Evolutionary conservation across 2,888 invertebrate genomes (phyloP).

Genomic region (Drosophila hamatofila): DNA sequence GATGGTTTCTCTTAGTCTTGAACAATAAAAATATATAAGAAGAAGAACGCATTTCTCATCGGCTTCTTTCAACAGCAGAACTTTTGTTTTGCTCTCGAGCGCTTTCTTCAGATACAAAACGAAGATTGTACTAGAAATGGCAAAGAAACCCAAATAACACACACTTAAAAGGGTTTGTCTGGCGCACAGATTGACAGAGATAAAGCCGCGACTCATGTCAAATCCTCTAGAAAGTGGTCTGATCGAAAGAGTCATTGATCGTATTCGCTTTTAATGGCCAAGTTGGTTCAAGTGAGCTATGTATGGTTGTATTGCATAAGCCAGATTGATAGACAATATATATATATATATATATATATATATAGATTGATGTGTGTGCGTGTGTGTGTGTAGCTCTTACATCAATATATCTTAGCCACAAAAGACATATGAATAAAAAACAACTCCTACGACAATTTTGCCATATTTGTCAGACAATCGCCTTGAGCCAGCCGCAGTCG

Average conservation of each 20-base stretch:
- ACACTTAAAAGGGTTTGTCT: neutral
- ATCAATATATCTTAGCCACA: conserved; percentile 19
- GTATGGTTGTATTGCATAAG: conserved; percentile 36
- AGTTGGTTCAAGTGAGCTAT: conserved; percentile 2
- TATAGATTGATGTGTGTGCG: neutral
- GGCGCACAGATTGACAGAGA: neutral
- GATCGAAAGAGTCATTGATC: neutral
- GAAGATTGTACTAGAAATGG: conserved; percentile 23
- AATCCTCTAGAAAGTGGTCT: conserved; percentile 3
- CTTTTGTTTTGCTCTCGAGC: neutral
- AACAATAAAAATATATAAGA: conserved; percentile 6
- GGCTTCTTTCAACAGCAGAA: conserved; percentile 22
- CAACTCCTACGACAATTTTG: conserved; percentile 70
- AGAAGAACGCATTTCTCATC: conserved; percentile 19
- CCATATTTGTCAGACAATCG: conserved; percentile 67
- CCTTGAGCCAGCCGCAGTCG: conserved; percentile 59
- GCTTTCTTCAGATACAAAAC: conserved; percentile 15
- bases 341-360: conserved; percentile 7
- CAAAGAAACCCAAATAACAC: neutral
- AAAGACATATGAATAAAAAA: conserved; percentile 34
- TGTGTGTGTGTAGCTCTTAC: neutral
- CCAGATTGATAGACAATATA: conserved; percentile 14
- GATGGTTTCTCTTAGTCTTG: conserved; percentile 18
- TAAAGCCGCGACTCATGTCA: neutral
- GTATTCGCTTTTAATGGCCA: neutral